These are phyloP conservation scores for Bemisia tabaci DNA, from an alignment of 1,140 invertebrate genomes.

Conservation along the genomic window DNA sequence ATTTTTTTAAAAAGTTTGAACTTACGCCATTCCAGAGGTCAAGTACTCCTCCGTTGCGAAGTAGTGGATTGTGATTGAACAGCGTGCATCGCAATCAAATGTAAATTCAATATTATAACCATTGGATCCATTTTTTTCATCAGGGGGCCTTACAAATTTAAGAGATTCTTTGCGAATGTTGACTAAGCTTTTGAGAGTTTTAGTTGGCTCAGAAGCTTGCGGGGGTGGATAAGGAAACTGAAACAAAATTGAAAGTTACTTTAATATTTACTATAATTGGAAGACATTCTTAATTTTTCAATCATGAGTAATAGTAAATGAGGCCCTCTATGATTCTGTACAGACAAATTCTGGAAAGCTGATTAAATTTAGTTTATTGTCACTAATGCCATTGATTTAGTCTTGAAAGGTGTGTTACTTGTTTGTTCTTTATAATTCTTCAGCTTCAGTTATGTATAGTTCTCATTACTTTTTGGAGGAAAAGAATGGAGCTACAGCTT, in stretches of 20 bases:
- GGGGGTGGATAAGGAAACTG: constrained; percentile 96
- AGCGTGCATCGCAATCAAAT: constrained; percentile 90
- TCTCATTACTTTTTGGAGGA: no score
- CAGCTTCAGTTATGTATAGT: no score
- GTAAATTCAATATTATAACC: constrained; percentile 92
- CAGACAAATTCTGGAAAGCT: no score
- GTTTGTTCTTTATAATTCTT: no score
- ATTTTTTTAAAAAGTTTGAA: constrained; percentile 4
- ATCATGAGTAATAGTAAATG: no score
- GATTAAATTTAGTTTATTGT: no score
- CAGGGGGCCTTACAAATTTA: constrained; percentile 53
- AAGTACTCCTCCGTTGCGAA: constrained; percentile 83
- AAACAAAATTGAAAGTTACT: constrained; percentile 1
- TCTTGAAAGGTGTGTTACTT: no score
- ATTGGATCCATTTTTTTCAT: constrained; percentile 25
- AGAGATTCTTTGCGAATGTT: constrained; percentile 96
- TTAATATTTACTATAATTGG: no score
- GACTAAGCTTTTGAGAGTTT: constrained; percentile 87
- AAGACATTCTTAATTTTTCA: no score
- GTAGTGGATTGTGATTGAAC: constrained; percentile 87
- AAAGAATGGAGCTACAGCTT: no score
- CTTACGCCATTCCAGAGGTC: constrained; percentile 27
- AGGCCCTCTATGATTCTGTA: no score
- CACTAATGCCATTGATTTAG: no score
- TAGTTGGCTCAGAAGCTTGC: constrained; percentile 87